These are phyloP conservation scores for Chloroclysta siterata DNA, from an alignment of 2,888 invertebrate species.

Conservation along the genomic window DNA sequence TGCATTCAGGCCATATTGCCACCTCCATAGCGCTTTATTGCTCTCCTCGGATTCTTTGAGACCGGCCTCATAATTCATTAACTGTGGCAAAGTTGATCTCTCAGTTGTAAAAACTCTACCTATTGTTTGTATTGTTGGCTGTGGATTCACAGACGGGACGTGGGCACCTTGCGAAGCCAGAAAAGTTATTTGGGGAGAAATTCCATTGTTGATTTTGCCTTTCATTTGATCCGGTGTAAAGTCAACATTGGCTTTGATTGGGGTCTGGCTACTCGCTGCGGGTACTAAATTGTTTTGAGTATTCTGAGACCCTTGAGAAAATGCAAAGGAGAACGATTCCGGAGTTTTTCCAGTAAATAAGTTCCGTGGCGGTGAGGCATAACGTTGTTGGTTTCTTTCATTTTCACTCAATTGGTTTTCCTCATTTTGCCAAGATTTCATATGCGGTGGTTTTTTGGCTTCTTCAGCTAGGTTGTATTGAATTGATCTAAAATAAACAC, in stretches of 20 bases:
- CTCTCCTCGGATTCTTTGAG: conserved; percentile 68
- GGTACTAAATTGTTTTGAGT: conserved; percentile 64
- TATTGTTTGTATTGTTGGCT: conserved; percentile 61
- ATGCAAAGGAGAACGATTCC: conserved; percentile 77
- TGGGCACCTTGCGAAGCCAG: conserved; percentile 78
- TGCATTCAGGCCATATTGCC: conserved; percentile 75
- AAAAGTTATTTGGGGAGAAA: conserved; percentile 79
- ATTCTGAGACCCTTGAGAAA: conserved; percentile 57
- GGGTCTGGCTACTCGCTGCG: conserved; percentile 63
- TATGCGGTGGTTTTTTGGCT: conserved; percentile 70
- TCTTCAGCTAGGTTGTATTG: conserved; percentile 81
- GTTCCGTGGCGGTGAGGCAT: conserved; percentile 56
- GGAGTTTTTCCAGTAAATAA: conserved; percentile 78
- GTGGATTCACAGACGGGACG: conserved; percentile 63
- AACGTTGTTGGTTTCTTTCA: conserved; percentile 55
- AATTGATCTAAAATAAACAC: conserved; percentile 60
- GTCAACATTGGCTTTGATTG: conserved; percentile 64
- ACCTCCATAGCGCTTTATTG: conserved; percentile 75
- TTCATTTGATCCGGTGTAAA: conserved; percentile 63
- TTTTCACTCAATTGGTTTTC: conserved; percentile 60
- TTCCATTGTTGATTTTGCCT: conserved; percentile 62
- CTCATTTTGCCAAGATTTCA: conserved; percentile 68
- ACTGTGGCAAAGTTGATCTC: conserved; percentile 70
- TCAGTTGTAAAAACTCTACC: conserved; percentile 67
- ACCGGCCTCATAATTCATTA: conserved; percentile 74